Evolutionary conservation across 2,888 invertebrate species (phyloP), one percentile per base, ranked within the genome.

Genomic region (Hyles lineata): DNA sequence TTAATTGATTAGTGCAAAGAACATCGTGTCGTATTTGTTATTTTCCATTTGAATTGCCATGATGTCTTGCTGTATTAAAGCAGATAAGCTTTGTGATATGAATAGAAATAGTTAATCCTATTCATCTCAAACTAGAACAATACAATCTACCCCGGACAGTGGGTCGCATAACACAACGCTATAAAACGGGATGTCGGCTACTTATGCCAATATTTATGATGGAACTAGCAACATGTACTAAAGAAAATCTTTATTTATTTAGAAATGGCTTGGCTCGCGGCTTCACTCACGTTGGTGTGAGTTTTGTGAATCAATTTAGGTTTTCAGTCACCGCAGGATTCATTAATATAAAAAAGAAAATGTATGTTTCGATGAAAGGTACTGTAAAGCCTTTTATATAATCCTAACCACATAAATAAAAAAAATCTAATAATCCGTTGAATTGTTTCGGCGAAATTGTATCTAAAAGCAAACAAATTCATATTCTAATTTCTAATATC

Each of bases 61-160:
- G 5, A 55, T 55, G n/a, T 55, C 19, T n/a, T n/a, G 17, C n/a
- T 55, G 55, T 43, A 43, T 55, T n/a, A n/a, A 15, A 55, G 19
- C 17, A 55, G 55, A 55, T 55, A 55, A 55, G 55, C 55, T 55
- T 15, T 55, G 52, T 52, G 55, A 55, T n/a, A 55, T 55, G 55
- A 55, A 55, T 55, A n/a, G 55, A 55, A 55, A 55, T 55, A 7
- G 55, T 55, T 55, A 55, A 55, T 55, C 55, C 55, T n/a, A 55
- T n/a, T 55, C 55, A 55, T 55, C 55, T 55, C n/a, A 43, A 43
- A 55, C 55, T 55, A n/a, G 55, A 55, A 55, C 55, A 55, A 55
- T 55, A 55, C 55, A 55, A n/a, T 55, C n/a, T n/a, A 55, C 55
- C n/a, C 55, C 19, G 55, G 19, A 55, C 55, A 55, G 55, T 55